Percentiles rank a stretch among this genome's conserved stretches.
phyloP scores from a whole-genome alignment of 2,113 vertebrate genomes.

The Peromyscus californicus region DNA sequence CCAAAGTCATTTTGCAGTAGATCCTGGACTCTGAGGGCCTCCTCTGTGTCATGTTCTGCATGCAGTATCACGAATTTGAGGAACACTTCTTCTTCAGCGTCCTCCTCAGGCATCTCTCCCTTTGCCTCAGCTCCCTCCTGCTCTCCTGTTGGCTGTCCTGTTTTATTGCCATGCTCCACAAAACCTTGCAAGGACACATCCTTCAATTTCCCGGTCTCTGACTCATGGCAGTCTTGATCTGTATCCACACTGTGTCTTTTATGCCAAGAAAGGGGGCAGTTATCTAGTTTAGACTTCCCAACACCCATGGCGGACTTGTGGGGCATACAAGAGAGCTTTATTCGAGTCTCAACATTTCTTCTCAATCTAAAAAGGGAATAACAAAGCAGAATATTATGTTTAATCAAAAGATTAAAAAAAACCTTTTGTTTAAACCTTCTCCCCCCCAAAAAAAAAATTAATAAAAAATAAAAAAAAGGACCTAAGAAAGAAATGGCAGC shows the following conservation, averaged over 20 bases:
- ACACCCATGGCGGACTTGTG: slow-evolving; percentile 19
- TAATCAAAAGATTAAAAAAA: slow-evolving; percentile 28
- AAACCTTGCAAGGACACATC: background rate
- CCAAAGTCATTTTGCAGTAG: slow-evolving; percentile 80
- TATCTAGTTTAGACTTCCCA: slow-evolving; percentile 69
- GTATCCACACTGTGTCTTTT: slow-evolving; percentile 41
- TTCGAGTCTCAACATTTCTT: slow-evolving; percentile 52
- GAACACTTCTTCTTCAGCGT: slow-evolving; percentile 68
- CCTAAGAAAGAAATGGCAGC: background rate
- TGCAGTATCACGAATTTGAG: slow-evolving; percentile 82
- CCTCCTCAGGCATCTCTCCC: background rate
- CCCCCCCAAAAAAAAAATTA: background rate
- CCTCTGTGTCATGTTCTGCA: slow-evolving; percentile 62
- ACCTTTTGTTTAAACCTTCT: slow-evolving; percentile 32
- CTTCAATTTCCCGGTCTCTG: background rate
- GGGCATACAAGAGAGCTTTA: slow-evolving; percentile 6
- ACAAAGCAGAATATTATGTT: slow-evolving; percentile 34
- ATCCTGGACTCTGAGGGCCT: slow-evolving; percentile 77
- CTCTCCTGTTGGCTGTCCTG: background rate
- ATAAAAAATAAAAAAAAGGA: background rate
- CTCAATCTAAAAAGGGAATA: slow-evolving; percentile 65
- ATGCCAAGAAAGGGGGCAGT: slow-evolving; percentile 26
- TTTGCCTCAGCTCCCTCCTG: background rate
- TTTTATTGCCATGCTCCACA: accelerated
- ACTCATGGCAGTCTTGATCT: background rate